These are phyloP conservation scores for Acromyrmex echinatior DNA, from an alignment of 1,140 invertebrate genomes.

Conservation along the genomic window DNA sequence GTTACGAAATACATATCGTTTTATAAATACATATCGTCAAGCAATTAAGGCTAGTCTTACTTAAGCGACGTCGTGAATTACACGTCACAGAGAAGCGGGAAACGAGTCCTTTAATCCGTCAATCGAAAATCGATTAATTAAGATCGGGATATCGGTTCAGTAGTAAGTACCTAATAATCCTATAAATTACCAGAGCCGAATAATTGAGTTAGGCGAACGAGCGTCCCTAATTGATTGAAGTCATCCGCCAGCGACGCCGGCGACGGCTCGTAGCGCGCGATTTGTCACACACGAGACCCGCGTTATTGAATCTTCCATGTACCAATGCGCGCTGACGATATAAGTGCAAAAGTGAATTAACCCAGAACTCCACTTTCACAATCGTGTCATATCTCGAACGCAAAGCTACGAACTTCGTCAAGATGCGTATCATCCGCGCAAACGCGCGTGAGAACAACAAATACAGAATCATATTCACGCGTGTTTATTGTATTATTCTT, in stretches of 20 bases:
- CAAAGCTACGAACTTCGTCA: not conserved
- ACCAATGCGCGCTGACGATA: constrained; percentile 15
- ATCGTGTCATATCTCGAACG: not conserved
- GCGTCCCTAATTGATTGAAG: constrained; percentile 73
- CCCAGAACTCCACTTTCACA: constrained; percentile 46
- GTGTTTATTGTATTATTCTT: not conserved
- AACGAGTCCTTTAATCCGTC: constrained; percentile 18
- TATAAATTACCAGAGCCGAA: constrained; percentile 46
- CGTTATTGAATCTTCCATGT: constrained; percentile 32
- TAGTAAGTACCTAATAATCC: constrained; percentile 65
- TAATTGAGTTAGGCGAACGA: constrained; percentile 72
- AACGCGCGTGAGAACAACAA: not conserved
- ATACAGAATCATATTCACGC: not conserved
- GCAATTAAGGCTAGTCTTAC: constrained; percentile 2
- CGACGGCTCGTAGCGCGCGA: constrained; percentile 31
- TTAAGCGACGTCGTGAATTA: constrained; percentile 4
- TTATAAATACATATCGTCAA: not conserved
- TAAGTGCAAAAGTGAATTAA: constrained; percentile 46
- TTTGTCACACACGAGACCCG: constrained; percentile 28
- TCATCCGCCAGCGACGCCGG: constrained; percentile 59
- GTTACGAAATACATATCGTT: not conserved
- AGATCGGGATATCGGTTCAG: constrained; percentile 12
- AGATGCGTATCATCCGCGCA: not conserved
- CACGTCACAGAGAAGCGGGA: not conserved
- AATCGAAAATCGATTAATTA: constrained; percentile 30